Evolutionary conservation across 2,888 invertebrate species (phyloP).

Genomic region (Luperina testacea): DNA sequence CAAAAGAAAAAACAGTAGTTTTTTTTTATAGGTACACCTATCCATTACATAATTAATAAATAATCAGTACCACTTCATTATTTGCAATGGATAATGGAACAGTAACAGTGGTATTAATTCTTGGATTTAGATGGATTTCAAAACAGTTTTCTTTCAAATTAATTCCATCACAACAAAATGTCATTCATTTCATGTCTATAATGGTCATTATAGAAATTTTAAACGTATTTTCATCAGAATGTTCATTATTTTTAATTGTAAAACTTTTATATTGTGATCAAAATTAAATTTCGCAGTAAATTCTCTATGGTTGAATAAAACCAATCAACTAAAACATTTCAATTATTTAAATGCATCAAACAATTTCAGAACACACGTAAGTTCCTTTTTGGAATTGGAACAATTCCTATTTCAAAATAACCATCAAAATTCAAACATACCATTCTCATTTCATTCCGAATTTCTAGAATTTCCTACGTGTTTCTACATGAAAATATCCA

Average conservation of each 20-base stretch:
- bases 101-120: background rate
- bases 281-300: background rate
- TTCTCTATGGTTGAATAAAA: background rate
- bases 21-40: no score
- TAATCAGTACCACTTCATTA: background rate
- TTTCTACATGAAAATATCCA: slow-evolving; percentile 74
- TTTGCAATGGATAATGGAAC: no score
- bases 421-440: slow-evolving; percentile 3
- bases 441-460: slow-evolving; percentile 24
- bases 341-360: background rate
- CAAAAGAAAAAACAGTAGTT: no score
- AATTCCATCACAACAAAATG: background rate
- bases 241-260: background rate
- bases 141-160: background rate
- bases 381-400: background rate
- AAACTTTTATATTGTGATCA: background rate
- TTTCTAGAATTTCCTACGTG: slow-evolving; percentile 47
- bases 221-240: background rate
- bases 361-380: background rate
- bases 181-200: background rate
- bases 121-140: background rate
- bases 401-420: slow-evolving; percentile 10
- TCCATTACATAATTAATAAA: background rate
- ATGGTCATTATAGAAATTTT: background rate
- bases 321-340: background rate